A percentile compares a stretch with the other conserved stretches of the same genome.
Evolutionary conservation across 2,113 vertebrate genomes (phyloP).

Genomic region (Hydropotes inermis): DNA sequence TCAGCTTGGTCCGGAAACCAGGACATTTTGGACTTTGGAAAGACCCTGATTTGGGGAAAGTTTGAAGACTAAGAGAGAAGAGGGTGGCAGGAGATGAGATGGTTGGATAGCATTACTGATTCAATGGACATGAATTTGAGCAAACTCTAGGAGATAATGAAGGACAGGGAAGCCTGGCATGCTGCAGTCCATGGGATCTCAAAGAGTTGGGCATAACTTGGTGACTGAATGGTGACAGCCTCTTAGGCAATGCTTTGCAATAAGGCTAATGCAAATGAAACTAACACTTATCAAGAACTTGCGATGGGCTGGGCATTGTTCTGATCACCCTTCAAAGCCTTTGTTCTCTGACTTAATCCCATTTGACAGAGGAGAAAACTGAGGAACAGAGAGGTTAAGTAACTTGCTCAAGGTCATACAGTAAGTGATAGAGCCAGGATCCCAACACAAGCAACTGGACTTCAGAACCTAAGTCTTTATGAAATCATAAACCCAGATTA

Average conservation of each 20-base stretch:
- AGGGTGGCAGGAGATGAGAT: neutral
- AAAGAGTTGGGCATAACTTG: neutral
- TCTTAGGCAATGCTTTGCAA: neutral
- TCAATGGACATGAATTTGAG: neutral
- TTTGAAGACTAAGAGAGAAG: neutral
- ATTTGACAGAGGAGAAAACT: neutral
- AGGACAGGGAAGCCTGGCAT: neutral
- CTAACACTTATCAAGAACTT: neutral
- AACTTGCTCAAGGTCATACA: neutral
- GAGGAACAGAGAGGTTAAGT: neutral
- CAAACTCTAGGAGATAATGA: neutral
- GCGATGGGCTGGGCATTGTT: neutral
- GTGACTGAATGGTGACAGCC: neutral
- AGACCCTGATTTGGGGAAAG: neutral
- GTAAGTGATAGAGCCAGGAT: neutral
- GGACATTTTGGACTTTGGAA: neutral
- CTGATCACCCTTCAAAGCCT: neutral
- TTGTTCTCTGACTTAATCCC: neutral
- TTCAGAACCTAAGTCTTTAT: neutral
- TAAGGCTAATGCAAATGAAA: neutral
- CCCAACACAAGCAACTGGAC: neutral
- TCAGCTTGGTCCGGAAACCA: neutral
- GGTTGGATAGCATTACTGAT: neutral
- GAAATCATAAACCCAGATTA: neutral
- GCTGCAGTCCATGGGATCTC: neutral